phyloP scores from a whole-genome alignment of 2,888 invertebrate genomes.

The Catonia carolina region DNA sequence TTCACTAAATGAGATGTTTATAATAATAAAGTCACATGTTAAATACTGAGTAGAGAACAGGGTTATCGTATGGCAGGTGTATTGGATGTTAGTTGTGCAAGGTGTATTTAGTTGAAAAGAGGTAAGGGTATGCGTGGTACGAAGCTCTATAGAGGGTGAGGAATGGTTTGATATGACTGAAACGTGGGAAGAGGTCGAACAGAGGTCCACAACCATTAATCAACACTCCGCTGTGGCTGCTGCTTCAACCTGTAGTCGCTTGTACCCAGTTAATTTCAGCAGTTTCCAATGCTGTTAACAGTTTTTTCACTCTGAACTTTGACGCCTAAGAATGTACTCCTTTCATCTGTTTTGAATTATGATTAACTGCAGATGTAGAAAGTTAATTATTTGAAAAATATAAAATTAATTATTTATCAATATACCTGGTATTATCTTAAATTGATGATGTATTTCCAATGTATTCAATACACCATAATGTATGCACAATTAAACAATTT shows the following conservation, averaged over 20 bases:
- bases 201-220: conserved; percentile 8
- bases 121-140: background rate
- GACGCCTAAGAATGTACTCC: background rate
- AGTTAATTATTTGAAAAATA: too few relatives aligned
- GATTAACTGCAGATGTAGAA: too few relatives aligned
- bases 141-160: background rate
- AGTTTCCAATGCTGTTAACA: conserved; percentile 11
- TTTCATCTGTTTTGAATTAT: too few relatives aligned
- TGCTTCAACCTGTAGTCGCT: too few relatives aligned
- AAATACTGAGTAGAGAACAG: too few relatives aligned
- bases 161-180: background rate
- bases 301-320: conserved; percentile 2
- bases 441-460: too few relatives aligned
- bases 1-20: too few relatives aligned
- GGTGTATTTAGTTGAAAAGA: background rate
- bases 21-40: too few relatives aligned
- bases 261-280: conserved; percentile 9
- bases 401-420: too few relatives aligned
- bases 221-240: background rate
- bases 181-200: background rate
- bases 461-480: too few relatives aligned
- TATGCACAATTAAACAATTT: too few relatives aligned
- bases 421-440: too few relatives aligned
- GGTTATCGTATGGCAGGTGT: background rate
- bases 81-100: background rate